Evolutionary conservation across 2,113 vertebrate genomes (phyloP).

Genomic region (Sander vitreus): DNA sequence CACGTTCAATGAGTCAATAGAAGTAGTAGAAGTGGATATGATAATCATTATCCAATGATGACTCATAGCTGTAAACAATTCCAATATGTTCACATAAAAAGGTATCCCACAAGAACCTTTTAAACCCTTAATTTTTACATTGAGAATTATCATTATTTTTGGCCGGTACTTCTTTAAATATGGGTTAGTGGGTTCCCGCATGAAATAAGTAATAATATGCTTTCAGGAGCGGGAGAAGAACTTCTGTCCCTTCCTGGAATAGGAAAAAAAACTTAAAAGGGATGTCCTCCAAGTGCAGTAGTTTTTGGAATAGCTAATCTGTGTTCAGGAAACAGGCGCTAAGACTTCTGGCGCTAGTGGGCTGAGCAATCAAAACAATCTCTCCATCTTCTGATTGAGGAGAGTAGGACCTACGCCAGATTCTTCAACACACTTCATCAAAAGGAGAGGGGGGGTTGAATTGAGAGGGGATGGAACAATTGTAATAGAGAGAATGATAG

Average conservation of each 20-base stretch:
- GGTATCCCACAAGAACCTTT: conserved; percentile 14
- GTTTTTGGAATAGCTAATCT: conserved; percentile 72
- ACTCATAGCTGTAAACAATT: conserved; percentile 34
- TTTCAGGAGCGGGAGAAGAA: conserved; percentile 52
- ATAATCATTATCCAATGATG: conserved; percentile 5
- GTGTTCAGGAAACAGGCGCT: conserved; percentile 75
- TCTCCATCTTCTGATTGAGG: conserved; percentile 72
- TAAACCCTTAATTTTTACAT: conserved; percentile 44
- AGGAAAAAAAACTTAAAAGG: conserved; percentile 26
- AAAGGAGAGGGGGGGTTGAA: conserved; percentile 3
- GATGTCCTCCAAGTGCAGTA: conserved; percentile 56
- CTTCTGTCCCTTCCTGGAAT: conserved; percentile 66
- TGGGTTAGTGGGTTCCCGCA: conserved; percentile 56
- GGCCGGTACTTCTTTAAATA: conserved; percentile 50
- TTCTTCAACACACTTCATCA: conserved; percentile 51
- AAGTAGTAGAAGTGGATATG: neutral
- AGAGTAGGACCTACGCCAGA: conserved; percentile 56
- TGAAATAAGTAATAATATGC: conserved; percentile 70
- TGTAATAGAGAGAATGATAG: conserved; percentile 18
- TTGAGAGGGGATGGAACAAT: conserved; percentile 30
- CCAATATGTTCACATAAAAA: conserved; percentile 14
- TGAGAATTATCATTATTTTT: conserved; percentile 43
- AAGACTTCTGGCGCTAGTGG: conserved; percentile 77
- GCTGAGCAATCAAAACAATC: conserved; percentile 79
- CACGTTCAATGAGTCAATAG: neutral